Base-by-base conservation (phyloP, 2,888 invertebrate species). In the Perdita meconis region DNA sequence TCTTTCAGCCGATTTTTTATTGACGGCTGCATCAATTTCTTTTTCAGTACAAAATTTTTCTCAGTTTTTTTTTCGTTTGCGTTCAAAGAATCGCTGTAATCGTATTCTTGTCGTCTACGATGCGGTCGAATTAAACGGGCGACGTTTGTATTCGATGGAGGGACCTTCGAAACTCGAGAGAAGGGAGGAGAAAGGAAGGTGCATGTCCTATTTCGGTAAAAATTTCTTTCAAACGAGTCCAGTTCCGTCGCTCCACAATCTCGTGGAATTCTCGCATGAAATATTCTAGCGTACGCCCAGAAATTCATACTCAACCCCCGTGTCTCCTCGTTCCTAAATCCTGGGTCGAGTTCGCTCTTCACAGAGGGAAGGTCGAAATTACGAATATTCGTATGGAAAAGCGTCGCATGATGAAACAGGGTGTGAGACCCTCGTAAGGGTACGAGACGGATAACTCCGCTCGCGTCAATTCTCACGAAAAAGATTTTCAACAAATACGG, bases 211-310 rank as follows among this genome's bases (percentile, higher is more conserved):
- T 50, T 61, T n/a, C 1, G 0, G 19, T 34, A 24, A 59, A 59
- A 34, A 30, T 65, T 19, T 10, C 40, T 26, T 40, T 40, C 26
- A 10, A 50, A 40, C 38, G 22, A 10, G 59, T 0, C 26, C 19
- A n/a, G 36, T 24, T 22, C 38, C n/a, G 30, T 13, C 50, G 16
- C 38, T 30, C 19, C 38, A 63, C 68, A 71, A 78, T 75, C 78
- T 71, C 64, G 51, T 77, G 16, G 60, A 42, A 55, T 59, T 47
- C 22, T 56, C 42, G 44, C 61, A 65, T 64, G 75, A 85, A 74
- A 79, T 81, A 77, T 79, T 67, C 57, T 72, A 69, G 71, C 69
- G 80, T 78, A 55, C 38, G 66, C 19, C 40, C 26, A 64, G 55
- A 69, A 13, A 19, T n/a, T 30, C 42, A 12, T 36, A 22, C 55